phyloP scores from a whole-genome alignment of 2,888 invertebrate species.

The Leptinotarsa peninsularis region DNA sequence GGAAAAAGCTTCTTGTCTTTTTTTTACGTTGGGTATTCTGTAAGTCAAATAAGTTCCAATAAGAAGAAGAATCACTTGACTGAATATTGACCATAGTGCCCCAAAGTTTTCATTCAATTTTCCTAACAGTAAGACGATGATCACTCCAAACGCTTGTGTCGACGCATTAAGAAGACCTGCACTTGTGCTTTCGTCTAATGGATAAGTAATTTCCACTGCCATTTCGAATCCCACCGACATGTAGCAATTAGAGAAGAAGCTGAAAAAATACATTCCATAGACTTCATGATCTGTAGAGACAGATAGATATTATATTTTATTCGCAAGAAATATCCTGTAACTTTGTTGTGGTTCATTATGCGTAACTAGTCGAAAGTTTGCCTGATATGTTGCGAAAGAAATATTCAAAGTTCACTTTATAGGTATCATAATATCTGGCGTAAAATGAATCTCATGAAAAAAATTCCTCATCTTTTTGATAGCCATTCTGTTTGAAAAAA shows the following conservation, averaged over 20 bases:
- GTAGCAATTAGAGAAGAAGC: constrained; percentile 54
- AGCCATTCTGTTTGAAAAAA: too few species aligned
- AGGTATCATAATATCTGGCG: too few species aligned
- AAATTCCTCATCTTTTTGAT: too few species aligned
- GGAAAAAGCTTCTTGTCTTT: constrained; percentile 50
- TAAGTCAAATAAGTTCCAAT: constrained; percentile 48
- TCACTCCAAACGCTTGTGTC: constrained; percentile 53
- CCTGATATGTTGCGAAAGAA: too few species aligned
- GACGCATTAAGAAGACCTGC: constrained; percentile 55
- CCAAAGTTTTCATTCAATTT: constrained; percentile 43
- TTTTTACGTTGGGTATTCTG: constrained; percentile 46
- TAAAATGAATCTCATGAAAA: too few species aligned
- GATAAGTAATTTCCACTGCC: constrained; percentile 56
- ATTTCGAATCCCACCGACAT: constrained; percentile 56
- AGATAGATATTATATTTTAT: neutral
- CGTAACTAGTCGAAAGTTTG: too few species aligned
- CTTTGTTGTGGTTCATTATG: too few species aligned
- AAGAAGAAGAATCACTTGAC: constrained; percentile 41
- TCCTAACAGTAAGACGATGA: constrained; percentile 48
- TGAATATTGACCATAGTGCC: constrained; percentile 23
- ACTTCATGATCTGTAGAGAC: neutral
- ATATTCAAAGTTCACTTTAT: too few species aligned
- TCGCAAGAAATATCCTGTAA: too few species aligned
- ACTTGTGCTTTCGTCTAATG: constrained; percentile 55
- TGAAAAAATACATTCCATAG: constrained; percentile 34